Base-by-base conservation (phyloP, 2,797 vertebrate genomes). In the Pseudocheirus occidentalis region DNA sequence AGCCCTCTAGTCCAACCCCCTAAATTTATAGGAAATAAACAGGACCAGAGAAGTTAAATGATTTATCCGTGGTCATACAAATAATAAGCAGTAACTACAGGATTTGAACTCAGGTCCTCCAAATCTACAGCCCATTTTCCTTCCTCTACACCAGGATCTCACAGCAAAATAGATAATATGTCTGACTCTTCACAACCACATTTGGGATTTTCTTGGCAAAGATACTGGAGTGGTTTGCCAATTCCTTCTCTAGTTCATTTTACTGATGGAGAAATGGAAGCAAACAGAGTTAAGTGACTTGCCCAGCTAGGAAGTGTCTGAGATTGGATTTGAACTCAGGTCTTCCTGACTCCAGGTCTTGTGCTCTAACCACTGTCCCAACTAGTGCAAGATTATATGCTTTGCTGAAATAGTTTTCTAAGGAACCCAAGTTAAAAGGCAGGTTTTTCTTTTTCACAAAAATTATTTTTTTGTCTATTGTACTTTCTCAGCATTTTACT, bases 401-500 rank as follows among this genome's bases (percentile, higher is more conserved):
- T 87, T 27, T 87, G 91, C 46, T 62, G 93, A 96, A 95, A 92
- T 50, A 27, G 4, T 73, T 73, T 87, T 57, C 73, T 29, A 93
- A 89, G 54, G 2, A n/a, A 90, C 52, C 28, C 10, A 58, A 66
- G 27, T 34, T 4, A 27, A 92, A 55, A 91, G 12, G 46, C 34
- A 50, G 16, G 3, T 46, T 94, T 95, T 96, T 66, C 34, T 95
- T 81, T 93, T 31, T 53, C 40, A 96, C 81, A 31, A 94, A 57
- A 96, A 95, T 73, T 27, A 59, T 57, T 66, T 27, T 27, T 87
- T 87, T 87, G 21, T 50, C 10, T 87, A 40, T 27, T 87, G 40
- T 50, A 27, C 3, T 46, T 87, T 50, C 73, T 50, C 40, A 87
- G 40, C 40, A 87, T 87, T 87, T 87, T 50, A 46, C 24, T 87